A percentile compares a stretch with the other conserved stretches of the same genome.
These are phyloP conservation scores for Idris sp. DNA, from an alignment of 1,140 invertebrate species.

Conservation along the genomic window DNA sequence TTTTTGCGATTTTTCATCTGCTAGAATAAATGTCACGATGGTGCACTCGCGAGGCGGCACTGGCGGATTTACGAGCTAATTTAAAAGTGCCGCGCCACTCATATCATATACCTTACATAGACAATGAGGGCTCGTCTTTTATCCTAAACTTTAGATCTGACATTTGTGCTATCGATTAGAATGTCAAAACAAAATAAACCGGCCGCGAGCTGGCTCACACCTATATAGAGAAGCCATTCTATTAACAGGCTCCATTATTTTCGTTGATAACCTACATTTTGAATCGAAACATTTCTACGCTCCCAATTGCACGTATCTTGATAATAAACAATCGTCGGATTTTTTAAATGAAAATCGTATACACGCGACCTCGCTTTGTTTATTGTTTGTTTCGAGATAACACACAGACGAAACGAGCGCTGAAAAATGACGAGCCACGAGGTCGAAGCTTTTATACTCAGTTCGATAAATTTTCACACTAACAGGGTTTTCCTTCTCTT, in stretches of 20 bases:
- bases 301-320: conserved; percentile 45
- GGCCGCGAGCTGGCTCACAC: conserved; percentile 16
- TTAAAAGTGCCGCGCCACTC: conserved; percentile 52
- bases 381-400: conserved; percentile 60
- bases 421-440: conserved; percentile 50
- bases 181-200: conserved; percentile 63
- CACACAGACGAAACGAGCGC: conserved; percentile 38
- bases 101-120: conserved; percentile 54
- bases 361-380: conserved; percentile 56
- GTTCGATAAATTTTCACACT: conserved; percentile 41
- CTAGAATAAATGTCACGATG: conserved; percentile 61
- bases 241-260: conserved; percentile 44
- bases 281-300: conserved; percentile 42
- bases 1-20: conserved; percentile 51
- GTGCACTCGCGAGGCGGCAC: conserved; percentile 13
- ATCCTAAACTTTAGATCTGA: conserved; percentile 65
- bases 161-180: conserved; percentile 64
- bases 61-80: conserved; percentile 63
- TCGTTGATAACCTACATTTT: conserved; percentile 56
- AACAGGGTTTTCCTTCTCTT: conserved; percentile 15
- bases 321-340: conserved; percentile 45
- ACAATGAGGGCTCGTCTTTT: conserved; percentile 63
- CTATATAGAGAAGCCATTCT: conserved; percentile 39
- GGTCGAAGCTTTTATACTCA: conserved; percentile 48
- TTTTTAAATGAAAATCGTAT: conserved; percentile 42